Evolutionary conservation across 2,797 vertebrate genomes (phyloP).

Genomic region (Hippoglossus hippoglossus): DNA sequence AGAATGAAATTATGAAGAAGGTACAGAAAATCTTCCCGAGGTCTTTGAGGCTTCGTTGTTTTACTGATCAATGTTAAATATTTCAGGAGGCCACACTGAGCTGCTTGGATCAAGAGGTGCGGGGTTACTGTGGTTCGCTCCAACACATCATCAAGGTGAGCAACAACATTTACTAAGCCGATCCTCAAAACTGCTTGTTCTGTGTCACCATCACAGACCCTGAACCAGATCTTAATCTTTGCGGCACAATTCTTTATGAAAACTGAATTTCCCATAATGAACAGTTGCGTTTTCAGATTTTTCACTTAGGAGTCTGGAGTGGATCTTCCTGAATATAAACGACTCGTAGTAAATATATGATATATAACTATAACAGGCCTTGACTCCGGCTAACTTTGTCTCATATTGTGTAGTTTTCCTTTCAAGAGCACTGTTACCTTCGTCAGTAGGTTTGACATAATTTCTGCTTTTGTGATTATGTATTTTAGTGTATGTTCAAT

Average conservation of each 20-base stretch:
- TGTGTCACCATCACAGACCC: neutral
- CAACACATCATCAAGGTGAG: conserved; percentile 25
- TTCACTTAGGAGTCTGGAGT: conserved; percentile 4
- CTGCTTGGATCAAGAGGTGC: neutral
- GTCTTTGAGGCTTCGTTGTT: neutral
- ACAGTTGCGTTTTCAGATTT: conserved; percentile 14
- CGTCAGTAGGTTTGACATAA: neutral
- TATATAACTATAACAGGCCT: neutral
- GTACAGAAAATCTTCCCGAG: neutral
- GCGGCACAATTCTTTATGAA: neutral
- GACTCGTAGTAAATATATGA: too few relatives aligned
- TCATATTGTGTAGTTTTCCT: neutral
- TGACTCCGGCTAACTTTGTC: conserved; percentile 7
- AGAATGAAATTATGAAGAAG: neutral
- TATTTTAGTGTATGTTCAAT: neutral
- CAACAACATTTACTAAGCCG: neutral
- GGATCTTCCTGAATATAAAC: neutral
- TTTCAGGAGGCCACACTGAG: conserved; percentile 29
- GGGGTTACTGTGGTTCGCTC: neutral
- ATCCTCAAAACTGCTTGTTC: neutral
- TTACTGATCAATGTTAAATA: conserved; percentile 19
- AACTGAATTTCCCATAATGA: conserved; percentile 29
- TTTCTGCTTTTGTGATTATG: neutral
- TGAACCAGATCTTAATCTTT: too few relatives aligned
- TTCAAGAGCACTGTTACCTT: neutral